Percentiles rank a stretch among this genome's conserved stretches.
These are phyloP conservation scores for Tenthredo amoena DNA, from an alignment of 2,888 invertebrate genomes.

Conservation along the genomic window DNA sequence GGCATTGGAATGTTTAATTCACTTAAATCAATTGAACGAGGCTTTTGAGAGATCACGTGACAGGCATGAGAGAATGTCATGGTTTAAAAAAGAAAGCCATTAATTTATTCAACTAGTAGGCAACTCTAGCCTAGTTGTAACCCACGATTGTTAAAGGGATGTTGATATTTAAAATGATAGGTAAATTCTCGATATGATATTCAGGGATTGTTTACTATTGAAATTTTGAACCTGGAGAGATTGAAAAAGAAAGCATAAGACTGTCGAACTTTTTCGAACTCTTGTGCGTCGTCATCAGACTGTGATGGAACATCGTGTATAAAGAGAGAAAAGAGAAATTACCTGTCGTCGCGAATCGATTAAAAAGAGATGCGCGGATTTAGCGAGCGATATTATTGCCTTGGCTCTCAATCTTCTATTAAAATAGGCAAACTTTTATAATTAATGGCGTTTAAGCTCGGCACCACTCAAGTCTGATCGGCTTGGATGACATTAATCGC, in stretches of 20 bases:
- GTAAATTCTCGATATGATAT: neutral
- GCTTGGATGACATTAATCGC: neutral
- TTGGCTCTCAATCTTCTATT: neutral
- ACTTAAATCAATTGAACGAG: slow-evolving; percentile 43
- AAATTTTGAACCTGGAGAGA: neutral
- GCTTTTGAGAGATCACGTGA: slow-evolving; percentile 22
- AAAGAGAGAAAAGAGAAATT: slow-evolving; percentile 14
- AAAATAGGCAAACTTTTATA: slow-evolving; percentile 45
- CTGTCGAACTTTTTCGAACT: neutral
- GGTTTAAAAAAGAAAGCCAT: slow-evolving; percentile 5
- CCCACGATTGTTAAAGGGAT: neutral
- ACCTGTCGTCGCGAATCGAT: neutral
- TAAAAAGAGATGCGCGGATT: neutral
- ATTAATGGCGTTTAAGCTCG: neutral
- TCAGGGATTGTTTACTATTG: neutral
- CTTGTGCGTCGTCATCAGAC: neutral
- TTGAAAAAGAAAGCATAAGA: neutral
- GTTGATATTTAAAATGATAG: neutral
- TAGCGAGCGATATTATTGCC: neutral
- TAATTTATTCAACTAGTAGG: slow-evolving; percentile 4
- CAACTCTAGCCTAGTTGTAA: neutral
- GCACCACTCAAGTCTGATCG: neutral
- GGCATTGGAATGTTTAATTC: slow-evolving; percentile 38
- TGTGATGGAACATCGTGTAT: neutral
- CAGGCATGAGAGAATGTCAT: neutral